Evolutionary conservation across 2,888 invertebrate genomes (phyloP).

Genomic region (Miltochrista miniata): DNA sequence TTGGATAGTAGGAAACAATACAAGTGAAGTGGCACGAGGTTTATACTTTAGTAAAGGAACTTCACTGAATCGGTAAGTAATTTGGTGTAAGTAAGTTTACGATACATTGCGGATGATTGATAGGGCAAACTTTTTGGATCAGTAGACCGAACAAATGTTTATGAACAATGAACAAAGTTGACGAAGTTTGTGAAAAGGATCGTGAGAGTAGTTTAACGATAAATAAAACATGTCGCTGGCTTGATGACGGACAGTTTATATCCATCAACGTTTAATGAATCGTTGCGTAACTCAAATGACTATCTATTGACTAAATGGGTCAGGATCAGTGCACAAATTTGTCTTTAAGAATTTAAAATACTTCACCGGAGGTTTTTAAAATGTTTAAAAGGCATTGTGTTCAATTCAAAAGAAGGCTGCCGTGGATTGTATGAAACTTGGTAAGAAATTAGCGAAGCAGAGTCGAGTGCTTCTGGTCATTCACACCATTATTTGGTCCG

Average conservation of each 20-base stretch:
- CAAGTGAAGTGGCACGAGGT: conserved; percentile 49
- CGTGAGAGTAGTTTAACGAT: conserved; percentile 12
- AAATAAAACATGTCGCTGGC: conserved; percentile 21
- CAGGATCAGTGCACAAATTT: conserved; percentile 33
- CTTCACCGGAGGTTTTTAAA: conserved; percentile 21
- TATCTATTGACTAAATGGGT: conserved; percentile 41
- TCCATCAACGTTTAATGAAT: conserved; percentile 34
- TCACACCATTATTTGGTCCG: conserved; percentile 55
- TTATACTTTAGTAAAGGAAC: conserved; percentile 30
- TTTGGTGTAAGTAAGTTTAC: conserved; percentile 29
- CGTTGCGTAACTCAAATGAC: conserved; percentile 45
- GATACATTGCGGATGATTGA: conserved; percentile 37
- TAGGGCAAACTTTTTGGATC: conserved; percentile 26
- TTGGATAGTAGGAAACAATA: conserved; percentile 29
- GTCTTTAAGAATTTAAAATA: conserved; percentile 23
- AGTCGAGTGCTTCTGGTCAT: conserved; percentile 47
- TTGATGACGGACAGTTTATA: conserved; percentile 35
- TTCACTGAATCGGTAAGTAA: conserved; percentile 40
- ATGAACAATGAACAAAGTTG: conserved; percentile 33
- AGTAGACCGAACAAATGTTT: conserved; percentile 31
- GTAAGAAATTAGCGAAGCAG: conserved; percentile 60
- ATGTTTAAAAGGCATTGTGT: conserved; percentile 47
- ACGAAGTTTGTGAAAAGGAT: conserved; percentile 21
- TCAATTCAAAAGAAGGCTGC: conserved; percentile 58
- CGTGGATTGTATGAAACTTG: conserved; percentile 38